Evolutionary conservation across 2,113 vertebrate species (phyloP).

Genomic region (Microcebus griseorufus): DNA sequence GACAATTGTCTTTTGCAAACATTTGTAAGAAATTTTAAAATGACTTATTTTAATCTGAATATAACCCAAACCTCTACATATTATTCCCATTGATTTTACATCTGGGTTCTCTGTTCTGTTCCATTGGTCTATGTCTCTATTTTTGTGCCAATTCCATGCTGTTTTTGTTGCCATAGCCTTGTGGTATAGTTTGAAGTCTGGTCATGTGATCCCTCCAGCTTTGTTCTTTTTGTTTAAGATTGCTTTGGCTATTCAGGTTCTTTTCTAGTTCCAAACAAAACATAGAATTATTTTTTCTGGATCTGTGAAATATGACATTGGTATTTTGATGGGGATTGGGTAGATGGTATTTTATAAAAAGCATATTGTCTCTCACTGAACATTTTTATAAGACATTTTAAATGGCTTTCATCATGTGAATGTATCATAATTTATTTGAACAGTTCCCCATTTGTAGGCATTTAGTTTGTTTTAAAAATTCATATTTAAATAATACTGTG

Average conservation of each 20-base stretch:
- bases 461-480: background rate
- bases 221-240: too few relatives aligned
- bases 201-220: too few relatives aligned
- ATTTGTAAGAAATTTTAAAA: slow-evolving; percentile 34
- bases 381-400: background rate
- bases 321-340: too few relatives aligned
- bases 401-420: background rate
- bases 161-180: too few relatives aligned
- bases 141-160: too few relatives aligned
- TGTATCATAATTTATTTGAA: background rate
- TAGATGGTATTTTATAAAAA: background rate
- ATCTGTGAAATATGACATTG: too few relatives aligned
- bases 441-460: background rate
- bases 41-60: background rate
- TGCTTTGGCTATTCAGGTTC: too few relatives aligned
- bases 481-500: background rate
- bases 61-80: background rate
- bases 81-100: background rate
- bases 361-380: background rate
- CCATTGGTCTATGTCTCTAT: too few relatives aligned
- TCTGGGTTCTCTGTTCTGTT: too few relatives aligned
- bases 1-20: background rate
- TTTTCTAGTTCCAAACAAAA: too few relatives aligned
- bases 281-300: too few relatives aligned
- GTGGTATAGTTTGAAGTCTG: too few relatives aligned